A percentile compares a stretch with the other conserved stretches of the same genome.
Evolutionary conservation across 2,113 vertebrate genomes (phyloP).

Genomic region (Percopsis transmontana): DNA sequence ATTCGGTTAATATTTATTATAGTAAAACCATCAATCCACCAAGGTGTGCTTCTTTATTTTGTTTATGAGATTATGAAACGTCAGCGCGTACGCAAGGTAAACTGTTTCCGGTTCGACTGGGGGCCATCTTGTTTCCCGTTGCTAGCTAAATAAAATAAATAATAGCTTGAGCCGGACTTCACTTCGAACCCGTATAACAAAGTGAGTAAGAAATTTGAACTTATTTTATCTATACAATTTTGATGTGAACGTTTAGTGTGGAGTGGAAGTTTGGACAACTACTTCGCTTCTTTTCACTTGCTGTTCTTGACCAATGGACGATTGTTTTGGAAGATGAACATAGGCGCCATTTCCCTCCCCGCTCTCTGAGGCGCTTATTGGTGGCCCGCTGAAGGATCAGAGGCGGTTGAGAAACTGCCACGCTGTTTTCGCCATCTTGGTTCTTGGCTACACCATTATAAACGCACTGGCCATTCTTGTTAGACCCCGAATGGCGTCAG

Average conservation of each 20-base stretch:
- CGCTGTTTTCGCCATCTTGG: conserved; percentile 75
- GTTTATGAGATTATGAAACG: background rate
- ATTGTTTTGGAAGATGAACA: conserved; percentile 85
- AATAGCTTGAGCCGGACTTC: conserved; percentile 77
- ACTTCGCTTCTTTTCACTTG: conserved; percentile 65
- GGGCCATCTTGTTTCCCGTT: conserved; percentile 84
- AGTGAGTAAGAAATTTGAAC: conserved; percentile 72
- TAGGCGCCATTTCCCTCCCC: conserved; percentile 84
- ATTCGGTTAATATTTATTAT: background rate
- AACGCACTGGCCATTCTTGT: background rate
- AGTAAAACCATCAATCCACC: background rate
- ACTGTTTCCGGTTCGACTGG: conserved; percentile 75
- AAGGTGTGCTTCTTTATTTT: background rate
- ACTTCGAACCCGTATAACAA: conserved; percentile 70
- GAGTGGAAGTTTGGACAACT: conserved; percentile 36
- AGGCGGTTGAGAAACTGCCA: conserved; percentile 69
- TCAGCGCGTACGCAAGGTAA: conserved; percentile 49
- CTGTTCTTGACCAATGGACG: conserved; percentile 81
- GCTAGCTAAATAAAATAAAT: conserved; percentile 82
- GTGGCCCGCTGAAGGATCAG: conserved; percentile 80
- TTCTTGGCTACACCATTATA: background rate
- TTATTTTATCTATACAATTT: background rate
- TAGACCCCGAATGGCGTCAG: conserved; percentile 78
- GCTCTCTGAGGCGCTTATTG: conserved; percentile 85
- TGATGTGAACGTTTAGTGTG: conserved; percentile 4